These are phyloP conservation scores for Nycteola revayana DNA, from an alignment of 2,888 invertebrate genomes.

Conservation along the genomic window DNA sequence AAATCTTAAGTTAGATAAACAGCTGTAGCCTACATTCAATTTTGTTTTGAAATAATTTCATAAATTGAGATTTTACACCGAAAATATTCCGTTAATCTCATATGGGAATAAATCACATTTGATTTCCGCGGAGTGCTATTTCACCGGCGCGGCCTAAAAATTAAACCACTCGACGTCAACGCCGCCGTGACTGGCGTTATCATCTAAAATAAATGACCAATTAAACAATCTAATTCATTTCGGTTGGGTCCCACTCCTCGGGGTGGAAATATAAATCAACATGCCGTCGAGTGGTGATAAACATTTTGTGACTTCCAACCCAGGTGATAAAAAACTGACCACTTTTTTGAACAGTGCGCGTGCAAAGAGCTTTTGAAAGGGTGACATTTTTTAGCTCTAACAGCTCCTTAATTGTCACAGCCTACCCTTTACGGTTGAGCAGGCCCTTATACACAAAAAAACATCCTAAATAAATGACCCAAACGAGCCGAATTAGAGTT, in stretches of 20 bases:
- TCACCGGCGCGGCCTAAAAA: constrained; percentile 58
- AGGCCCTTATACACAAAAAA: constrained; percentile 66
- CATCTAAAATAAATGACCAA: constrained; percentile 78
- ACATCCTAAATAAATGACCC: constrained; percentile 67
- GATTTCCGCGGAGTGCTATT: constrained; percentile 52
- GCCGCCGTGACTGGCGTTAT: constrained; percentile 54
- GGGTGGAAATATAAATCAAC: constrained; percentile 80
- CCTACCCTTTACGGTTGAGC: constrained; percentile 68
- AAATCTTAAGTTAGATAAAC: constrained; percentile 73
- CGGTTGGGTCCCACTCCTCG: constrained; percentile 50
- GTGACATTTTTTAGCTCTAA: constrained; percentile 78
- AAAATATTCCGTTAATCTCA: constrained; percentile 24
- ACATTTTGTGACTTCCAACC: constrained; percentile 79
- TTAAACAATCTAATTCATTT: constrained; percentile 80
- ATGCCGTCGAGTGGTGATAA: constrained; percentile 77
- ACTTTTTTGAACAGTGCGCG: constrained; percentile 68
- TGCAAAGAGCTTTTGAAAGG: constrained; percentile 62
- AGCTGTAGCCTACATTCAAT: constrained; percentile 59
- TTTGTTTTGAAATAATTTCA: constrained; percentile 17
- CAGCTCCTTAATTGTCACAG: constrained; percentile 73
- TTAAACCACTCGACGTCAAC: constrained; percentile 49
- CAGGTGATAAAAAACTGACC: constrained; percentile 78
- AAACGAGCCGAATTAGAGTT: constrained; percentile 55
- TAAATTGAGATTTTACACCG: constrained; percentile 9
- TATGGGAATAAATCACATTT: constrained; percentile 43